These are phyloP conservation scores for Amiota mariae DNA, from an alignment of 2,888 invertebrate genomes.

Conservation along the genomic window DNA sequence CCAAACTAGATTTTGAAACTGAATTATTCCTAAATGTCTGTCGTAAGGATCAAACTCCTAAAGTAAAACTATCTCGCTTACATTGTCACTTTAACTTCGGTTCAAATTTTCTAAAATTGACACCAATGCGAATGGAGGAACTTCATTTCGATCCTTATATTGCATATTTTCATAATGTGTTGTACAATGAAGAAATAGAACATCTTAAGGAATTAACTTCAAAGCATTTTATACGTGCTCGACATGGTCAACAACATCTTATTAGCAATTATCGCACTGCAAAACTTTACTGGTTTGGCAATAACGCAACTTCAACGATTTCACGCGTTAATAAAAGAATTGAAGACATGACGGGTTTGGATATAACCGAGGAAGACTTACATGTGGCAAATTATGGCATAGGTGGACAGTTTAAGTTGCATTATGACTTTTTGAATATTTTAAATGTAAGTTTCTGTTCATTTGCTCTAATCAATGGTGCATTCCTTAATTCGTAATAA, in stretches of 20 bases:
- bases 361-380: constrained; percentile 59
- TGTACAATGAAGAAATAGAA: constrained; percentile 59
- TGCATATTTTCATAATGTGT: constrained; percentile 62
- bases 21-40: constrained; percentile 52
- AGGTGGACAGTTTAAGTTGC: constrained; percentile 68
- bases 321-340: constrained; percentile 58
- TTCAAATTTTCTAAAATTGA: constrained; percentile 58
- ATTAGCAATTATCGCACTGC: constrained; percentile 54
- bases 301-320: constrained; percentile 47
- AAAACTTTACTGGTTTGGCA: constrained; percentile 65
- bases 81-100: constrained; percentile 66
- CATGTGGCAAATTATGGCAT: constrained; percentile 70
- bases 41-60: constrained; percentile 54
- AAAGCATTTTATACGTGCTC: constrained; percentile 58
- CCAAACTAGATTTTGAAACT: constrained; percentile 21
- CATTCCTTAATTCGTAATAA: too few species aligned
- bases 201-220: constrained; percentile 55
- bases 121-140: constrained; percentile 68
- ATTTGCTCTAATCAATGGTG: not conserved
- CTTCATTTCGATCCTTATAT: constrained; percentile 64
- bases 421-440: constrained; percentile 66
- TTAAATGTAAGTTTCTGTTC: constrained; percentile 46
- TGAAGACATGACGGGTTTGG: constrained; percentile 65
- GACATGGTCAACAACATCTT: not conserved
- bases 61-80: constrained; percentile 39